Evolutionary conservation across 92 coral and sea anemone species (phyloP).

Genomic region (Phenganax subtilis): DNA sequence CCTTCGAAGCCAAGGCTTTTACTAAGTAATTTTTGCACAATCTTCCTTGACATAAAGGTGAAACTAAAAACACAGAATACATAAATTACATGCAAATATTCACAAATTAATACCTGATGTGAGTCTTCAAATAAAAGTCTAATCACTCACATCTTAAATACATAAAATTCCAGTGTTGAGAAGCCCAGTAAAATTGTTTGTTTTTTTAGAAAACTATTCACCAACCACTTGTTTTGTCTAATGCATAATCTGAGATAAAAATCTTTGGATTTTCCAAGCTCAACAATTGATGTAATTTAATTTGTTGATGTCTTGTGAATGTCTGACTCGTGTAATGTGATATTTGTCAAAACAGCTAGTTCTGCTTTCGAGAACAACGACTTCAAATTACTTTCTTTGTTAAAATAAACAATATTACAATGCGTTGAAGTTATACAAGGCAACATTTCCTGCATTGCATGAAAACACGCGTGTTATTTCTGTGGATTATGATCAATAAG

Average conservation of each 20-base stretch:
- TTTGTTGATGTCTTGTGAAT: background rate
- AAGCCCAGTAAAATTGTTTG: no score
- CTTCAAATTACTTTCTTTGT: background rate
- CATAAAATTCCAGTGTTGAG: no score
- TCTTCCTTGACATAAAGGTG: constrained; percentile 37
- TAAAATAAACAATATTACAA: constrained; percentile 15
- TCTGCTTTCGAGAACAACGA: background rate
- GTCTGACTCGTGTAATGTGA: background rate
- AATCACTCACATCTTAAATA: no score
- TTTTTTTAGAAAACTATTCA: background rate
- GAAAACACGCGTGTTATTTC: background rate
- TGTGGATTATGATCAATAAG: no score
- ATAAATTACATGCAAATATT: background rate
- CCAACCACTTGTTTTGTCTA: background rate
- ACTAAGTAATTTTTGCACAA: constrained; percentile 30
- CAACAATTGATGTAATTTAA: background rate
- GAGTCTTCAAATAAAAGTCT: background rate
- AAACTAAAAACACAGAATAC: background rate
- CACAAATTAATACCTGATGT: background rate
- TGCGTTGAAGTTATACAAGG: background rate
- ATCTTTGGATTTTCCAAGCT: constrained; percentile 3
- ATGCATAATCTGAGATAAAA: background rate
- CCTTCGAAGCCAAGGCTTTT: constrained; percentile 32
- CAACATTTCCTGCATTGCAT: background rate
- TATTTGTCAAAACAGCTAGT: background rate